Percentiles rank a stretch among this genome's conserved stretches.
Conservation (phyloP, 2,113 vertebrate genomes). For the Calyptommatus sinebrachiatus region DNA sequence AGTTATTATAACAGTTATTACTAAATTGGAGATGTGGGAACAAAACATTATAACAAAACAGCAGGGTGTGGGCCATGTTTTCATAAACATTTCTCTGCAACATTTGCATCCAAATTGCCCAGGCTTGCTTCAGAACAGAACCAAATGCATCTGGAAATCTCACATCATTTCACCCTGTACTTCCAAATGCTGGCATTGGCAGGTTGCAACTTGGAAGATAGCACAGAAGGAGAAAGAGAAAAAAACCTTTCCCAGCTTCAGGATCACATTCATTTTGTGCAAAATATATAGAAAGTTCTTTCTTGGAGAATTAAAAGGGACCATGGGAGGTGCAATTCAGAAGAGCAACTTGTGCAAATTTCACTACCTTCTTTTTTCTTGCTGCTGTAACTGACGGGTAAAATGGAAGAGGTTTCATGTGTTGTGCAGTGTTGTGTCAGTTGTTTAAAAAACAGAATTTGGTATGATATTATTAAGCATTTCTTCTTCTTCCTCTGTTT, state of each 20-base stretch:
- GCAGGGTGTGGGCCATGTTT: background rate
- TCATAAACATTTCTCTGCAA: background rate
- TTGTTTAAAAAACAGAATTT: too few relatives aligned
- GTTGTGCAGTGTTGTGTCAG: too few relatives aligned
- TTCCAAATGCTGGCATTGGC: background rate
- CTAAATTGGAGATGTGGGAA: background rate
- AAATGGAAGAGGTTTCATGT: too few relatives aligned
- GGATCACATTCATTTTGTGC: too few relatives aligned
- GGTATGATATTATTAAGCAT: too few relatives aligned
- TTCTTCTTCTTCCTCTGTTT: too few relatives aligned
- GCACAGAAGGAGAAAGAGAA: background rate
- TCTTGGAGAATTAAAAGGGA: too few relatives aligned
- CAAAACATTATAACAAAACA: background rate
- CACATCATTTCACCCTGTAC: background rate
- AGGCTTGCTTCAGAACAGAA: background rate
- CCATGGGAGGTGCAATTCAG: too few relatives aligned
- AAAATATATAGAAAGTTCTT: too few relatives aligned
- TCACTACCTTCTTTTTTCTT: too few relatives aligned
- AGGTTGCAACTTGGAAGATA: background rate
- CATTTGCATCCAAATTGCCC: background rate
- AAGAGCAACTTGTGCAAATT: too few relatives aligned
- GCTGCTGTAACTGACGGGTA: too few relatives aligned
- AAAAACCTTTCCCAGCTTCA: background rate
- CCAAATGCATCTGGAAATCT: background rate
- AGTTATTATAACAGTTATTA: slow-evolving; percentile 46